phyloP scores from a whole-genome alignment of 2,888 invertebrate genomes.

The Atrina japonica region DNA sequence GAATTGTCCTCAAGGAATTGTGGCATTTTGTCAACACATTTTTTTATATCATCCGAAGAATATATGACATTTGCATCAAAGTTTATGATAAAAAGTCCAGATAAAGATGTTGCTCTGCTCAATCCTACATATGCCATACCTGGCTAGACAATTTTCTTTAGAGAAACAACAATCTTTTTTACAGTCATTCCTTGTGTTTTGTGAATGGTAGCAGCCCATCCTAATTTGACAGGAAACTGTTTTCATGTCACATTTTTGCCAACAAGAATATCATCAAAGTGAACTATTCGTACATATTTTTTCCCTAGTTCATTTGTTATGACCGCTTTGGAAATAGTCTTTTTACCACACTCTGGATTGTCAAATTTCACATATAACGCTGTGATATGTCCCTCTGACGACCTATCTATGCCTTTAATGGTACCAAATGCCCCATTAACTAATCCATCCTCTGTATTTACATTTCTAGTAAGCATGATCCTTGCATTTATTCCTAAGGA shows the following conservation, averaged over 20 bases:
- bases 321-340: neutral
- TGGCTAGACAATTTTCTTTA: constrained; percentile 9
- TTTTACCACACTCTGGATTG: neutral
- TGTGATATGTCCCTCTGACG: neutral
- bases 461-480: constrained; percentile 6
- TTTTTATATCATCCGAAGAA: constrained; percentile 10
- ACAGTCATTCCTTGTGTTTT: constrained; percentile 32
- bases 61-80: constrained; percentile 14
- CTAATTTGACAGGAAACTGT: constrained; percentile 11
- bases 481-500: neutral
- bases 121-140: constrained; percentile 29
- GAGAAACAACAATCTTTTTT: constrained; percentile 4
- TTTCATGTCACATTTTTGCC: constrained; percentile 22
- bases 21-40: constrained; percentile 9
- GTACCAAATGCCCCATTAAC: constrained; percentile 27
- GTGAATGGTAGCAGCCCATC: constrained; percentile 22
- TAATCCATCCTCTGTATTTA: constrained; percentile 20
- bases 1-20: neutral
- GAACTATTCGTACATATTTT: neutral
- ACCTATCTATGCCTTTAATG: neutral
- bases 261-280: constrained; percentile 5
- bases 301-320: neutral
- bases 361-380: constrained; percentile 20
- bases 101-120: constrained; percentile 15
- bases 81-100: constrained; percentile 17